Evolutionary conservation across 1,140 invertebrate genomes (phyloP).

Genomic region (Maconellicoccus hirsutus): DNA sequence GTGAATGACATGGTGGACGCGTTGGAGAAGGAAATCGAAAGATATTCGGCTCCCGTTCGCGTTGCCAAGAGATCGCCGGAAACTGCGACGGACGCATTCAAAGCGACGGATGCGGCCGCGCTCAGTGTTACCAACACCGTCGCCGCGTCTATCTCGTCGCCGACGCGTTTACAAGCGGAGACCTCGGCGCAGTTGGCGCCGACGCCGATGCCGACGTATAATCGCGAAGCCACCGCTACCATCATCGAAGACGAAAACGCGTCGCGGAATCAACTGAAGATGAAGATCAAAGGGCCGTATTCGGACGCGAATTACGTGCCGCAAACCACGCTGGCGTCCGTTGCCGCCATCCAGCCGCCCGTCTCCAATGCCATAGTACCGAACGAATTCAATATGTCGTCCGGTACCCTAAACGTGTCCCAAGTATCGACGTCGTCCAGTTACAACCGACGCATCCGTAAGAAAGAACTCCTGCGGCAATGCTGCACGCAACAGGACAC

Average conservation of each 20-base stretch:
- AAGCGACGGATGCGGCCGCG: neutral
- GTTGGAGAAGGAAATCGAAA: constrained; percentile 47
- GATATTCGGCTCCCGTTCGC: neutral
- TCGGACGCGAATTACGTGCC: constrained; percentile 57
- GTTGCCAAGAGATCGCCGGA: neutral
- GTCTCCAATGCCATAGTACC: constrained; percentile 32
- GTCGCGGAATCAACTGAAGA: constrained; percentile 70
- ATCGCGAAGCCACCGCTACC: neutral
- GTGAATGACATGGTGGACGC: constrained; percentile 55
- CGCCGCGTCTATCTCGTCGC: neutral
- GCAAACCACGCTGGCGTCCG: constrained; percentile 37
- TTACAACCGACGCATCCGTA: constrained; percentile 70
- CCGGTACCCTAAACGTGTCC: constrained; percentile 28
- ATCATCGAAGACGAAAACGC: constrained; percentile 26
- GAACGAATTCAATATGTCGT: constrained; percentile 31
- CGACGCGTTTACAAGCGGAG: neutral
- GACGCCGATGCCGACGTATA: neutral
- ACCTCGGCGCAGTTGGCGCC: neutral
- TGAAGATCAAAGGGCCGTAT: constrained; percentile 83
- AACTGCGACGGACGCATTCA: neutral
- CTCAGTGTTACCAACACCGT: neutral
- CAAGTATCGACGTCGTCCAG: constrained; percentile 40
- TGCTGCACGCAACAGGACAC: constrained; percentile 73
- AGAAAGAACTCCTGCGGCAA: constrained; percentile 71
- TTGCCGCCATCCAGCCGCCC: constrained; percentile 30